These are phyloP conservation scores for Setipinna tenuifilis DNA, from an alignment of 2,797 vertebrate species.

Conservation along the genomic window DNA sequence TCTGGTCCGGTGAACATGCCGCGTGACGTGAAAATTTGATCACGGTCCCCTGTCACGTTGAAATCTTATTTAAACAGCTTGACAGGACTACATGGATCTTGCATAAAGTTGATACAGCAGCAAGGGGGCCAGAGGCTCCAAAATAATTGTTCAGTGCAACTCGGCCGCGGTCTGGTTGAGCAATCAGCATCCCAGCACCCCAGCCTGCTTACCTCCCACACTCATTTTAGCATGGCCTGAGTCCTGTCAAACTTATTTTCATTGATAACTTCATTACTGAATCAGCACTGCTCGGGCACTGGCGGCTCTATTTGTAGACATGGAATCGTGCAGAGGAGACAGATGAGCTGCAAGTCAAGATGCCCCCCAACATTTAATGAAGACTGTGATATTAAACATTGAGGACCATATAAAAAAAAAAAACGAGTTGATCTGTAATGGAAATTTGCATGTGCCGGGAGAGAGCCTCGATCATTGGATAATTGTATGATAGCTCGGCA, in stretches of 20 bases:
- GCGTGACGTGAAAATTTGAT: slow-evolving; percentile 29
- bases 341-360: neutral
- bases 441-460: slow-evolving; percentile 60
- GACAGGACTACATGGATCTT: slow-evolving; percentile 27
- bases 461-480: slow-evolving; percentile 68
- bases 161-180: neutral
- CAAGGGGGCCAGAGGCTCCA: neutral
- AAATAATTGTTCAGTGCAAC: slow-evolving; percentile 19
- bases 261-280: slow-evolving; percentile 2
- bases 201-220: neutral
- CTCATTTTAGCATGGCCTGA: neutral
- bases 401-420: neutral
- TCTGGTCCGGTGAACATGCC: slow-evolving; percentile 34
- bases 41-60: neutral
- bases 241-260: slow-evolving; percentile 23
- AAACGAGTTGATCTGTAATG: slow-evolving; percentile 59
- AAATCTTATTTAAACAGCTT: slow-evolving; percentile 32
- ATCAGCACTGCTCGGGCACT: neutral
- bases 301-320: slow-evolving; percentile 2
- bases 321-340: neutral
- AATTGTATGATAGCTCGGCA: slow-evolving; percentile 70
- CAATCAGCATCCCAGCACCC: neutral
- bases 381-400: slow-evolving; percentile 11
- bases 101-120: slow-evolving; percentile 20
- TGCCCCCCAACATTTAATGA: slow-evolving; percentile 2